Base-by-base conservation (phyloP, 2,888 invertebrate genomes). In the Bombylius discolor region DNA sequence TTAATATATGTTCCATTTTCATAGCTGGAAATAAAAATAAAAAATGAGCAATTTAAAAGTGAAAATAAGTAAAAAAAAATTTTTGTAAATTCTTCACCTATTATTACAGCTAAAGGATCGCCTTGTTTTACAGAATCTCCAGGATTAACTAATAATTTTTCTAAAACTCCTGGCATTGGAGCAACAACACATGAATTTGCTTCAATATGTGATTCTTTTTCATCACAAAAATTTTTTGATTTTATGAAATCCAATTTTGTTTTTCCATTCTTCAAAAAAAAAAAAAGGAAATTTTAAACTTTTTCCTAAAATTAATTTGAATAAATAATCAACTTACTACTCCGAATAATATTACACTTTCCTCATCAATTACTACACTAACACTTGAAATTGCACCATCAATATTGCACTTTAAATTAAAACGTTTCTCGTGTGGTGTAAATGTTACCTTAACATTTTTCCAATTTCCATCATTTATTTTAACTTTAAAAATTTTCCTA, bases 1-100 rank as follows among this genome's bases (percentile, higher is more conserved):
- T 87, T 13, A 99, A 85, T 13, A 95, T 85, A 71, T 97, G 89
- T 80, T 99, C 99, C 99, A 99, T 99, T 78, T 99, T 99, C 99
- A 99, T 99, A 1, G 99, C 99, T 66, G 59, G 8, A n/a, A 53
- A 33, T 12, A 13, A 12, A 14, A 45, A 33, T 23, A 44, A 14
- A 23, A 23, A 23, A 23, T 3, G 3, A 23, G 23, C 23, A 23
- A 23, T 23, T 23, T n/a, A n/a, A n/a, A n/a, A n/a, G n/a, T n/a
- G n/a, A n/a, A 23, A 23, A 23, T 23, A 23, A 23, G 23, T 23
- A 23, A 3, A 23, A 23, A 2, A 23, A 2, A 23, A 2, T 23
- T 23, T 23, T 23, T 23, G 23, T 23, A 23, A 23, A 44, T 14
- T 12, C 47, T 6, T 44, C 61, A 71, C 71, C 71, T 61, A 96